phyloP scores from a whole-genome alignment of 2,888 invertebrate species.

The Drosophila borborema region DNA sequence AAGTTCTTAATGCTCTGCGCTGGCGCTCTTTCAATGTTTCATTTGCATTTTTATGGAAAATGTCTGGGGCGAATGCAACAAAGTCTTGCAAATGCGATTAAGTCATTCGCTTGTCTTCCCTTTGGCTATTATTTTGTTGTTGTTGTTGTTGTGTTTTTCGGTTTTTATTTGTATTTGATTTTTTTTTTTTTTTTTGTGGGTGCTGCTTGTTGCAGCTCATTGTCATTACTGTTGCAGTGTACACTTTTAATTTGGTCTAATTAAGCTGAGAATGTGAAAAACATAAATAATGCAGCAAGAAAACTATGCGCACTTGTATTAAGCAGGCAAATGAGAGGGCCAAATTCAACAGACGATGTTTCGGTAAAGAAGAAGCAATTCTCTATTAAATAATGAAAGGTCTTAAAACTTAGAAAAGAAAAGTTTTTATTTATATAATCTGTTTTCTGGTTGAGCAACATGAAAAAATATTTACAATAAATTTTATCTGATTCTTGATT shows the following conservation, averaged over 20 bases:
- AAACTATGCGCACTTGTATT: constrained; percentile 38
- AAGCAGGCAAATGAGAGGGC: constrained; percentile 1
- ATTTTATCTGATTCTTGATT: neutral
- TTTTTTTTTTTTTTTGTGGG: constrained; percentile 24
- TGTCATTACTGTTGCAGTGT: constrained; percentile 57
- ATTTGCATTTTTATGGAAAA: constrained; percentile 78
- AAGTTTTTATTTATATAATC: too few relatives aligned
- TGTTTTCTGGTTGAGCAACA: neutral
- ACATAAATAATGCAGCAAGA: constrained; percentile 25
- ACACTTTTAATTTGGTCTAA: constrained; percentile 71
- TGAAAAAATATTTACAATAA: neutral
- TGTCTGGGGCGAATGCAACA: constrained; percentile 64
- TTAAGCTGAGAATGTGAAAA: constrained; percentile 60
- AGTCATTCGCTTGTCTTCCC: constrained; percentile 68
- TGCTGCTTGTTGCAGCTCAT: constrained; percentile 39
- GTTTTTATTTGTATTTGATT: neutral
- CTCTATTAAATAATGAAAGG: neutral
- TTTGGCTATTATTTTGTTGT: constrained; percentile 5
- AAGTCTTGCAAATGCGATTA: constrained; percentile 76
- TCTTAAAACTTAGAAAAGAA: neutral
- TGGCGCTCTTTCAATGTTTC: constrained; percentile 56
- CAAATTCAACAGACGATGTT: neutral
- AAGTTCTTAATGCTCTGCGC: constrained; percentile 18
- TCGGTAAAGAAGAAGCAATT: neutral
- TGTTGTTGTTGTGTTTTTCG: neutral